Evolutionary conservation across 2,113 vertebrate species (phyloP), one percentile per base, ranked within the genome.

Genomic region (Elachura formosa): DNA sequence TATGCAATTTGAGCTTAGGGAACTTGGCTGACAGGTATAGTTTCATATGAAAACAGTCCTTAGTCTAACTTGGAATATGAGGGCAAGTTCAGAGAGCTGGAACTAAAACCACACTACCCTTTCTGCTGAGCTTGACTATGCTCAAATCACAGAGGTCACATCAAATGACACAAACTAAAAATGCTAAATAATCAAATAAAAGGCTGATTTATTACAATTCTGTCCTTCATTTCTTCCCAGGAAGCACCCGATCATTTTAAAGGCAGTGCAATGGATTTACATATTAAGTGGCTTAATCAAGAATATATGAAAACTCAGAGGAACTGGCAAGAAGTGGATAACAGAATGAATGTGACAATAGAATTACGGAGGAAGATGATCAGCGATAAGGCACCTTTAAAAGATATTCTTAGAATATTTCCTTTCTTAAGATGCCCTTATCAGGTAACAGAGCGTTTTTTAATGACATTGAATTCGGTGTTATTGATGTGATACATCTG

Each of bases 391-490:
- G 93, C 89, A 48, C 96, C 97, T 74, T 73, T 97, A 73, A 97
- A 97, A 91, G 94, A 97, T 12, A 64, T 98, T 85, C 97, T 98
- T 59, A 87, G 74, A 38, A 61, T 97, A 33, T 98, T 98, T 95
- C 97, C 97, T 66, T 98, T 98, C 88, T 67, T 98, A 92, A 97
- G 96, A 91, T 97, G 95, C 40, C 97, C 97, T 88, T 92, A 96
- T 48, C 97, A 97, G 97, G 97, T 98, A 97, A 93, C 10, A 46
- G 34, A 93, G 12, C 23, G 52, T 12, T 75, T 78, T 80, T 84
- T 55, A 45, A 64, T 46, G 22, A 46, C 23, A 43, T 21, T 52
- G 24, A 71, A 63, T 61, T 73, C 14, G 48, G 3, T 81, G 7
- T 54, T 68, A 34, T 1, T 69, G 21, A 48, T 46, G 51, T 54